Evolutionary conservation across 2,113 vertebrate genomes (phyloP).

Genomic region (Chrysemys picta): DNA sequence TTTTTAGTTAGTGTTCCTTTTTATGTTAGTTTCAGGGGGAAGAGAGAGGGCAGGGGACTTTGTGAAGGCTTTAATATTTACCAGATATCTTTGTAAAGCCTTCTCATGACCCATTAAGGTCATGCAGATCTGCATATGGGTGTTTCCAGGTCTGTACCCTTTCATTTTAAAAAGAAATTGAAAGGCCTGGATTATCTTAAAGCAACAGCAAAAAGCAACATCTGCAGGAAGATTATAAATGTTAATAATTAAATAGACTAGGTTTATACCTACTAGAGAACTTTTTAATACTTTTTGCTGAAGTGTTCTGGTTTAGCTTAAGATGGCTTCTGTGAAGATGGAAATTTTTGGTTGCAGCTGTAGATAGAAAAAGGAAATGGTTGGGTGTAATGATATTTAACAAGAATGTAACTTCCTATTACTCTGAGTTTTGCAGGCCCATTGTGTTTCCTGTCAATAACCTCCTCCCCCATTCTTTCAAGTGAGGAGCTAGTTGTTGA

Average conservation of each 20-base stretch:
- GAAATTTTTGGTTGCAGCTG: constrained; percentile 2
- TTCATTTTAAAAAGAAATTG: not conserved
- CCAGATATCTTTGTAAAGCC: not conserved
- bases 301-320: not conserved
- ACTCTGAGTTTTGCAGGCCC: not conserved
- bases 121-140: not conserved
- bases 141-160: not conserved
- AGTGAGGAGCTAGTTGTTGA: not conserved
- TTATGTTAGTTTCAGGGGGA: not conserved
- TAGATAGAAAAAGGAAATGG: constrained; percentile 61
- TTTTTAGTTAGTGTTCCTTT: not conserved
- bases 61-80: not conserved
- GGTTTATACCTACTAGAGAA: not conserved
- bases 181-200: not conserved
- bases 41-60: not conserved
- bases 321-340: constrained; percentile 27
- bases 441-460: constrained; percentile 19
- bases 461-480: not conserved
- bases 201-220: constrained; percentile 34
- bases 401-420: constrained; percentile 56
- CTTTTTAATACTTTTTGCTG: not conserved
- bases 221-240: constrained; percentile 20
- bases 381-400: constrained; percentile 52
- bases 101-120: not conserved
- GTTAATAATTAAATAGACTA: constrained; percentile 20